A percentile compares a stretch with the other conserved stretches of the same genome.
These are phyloP conservation scores for Dermolepida albohirtum DNA, from an alignment of 2,888 invertebrate genomes.

Conservation along the genomic window DNA sequence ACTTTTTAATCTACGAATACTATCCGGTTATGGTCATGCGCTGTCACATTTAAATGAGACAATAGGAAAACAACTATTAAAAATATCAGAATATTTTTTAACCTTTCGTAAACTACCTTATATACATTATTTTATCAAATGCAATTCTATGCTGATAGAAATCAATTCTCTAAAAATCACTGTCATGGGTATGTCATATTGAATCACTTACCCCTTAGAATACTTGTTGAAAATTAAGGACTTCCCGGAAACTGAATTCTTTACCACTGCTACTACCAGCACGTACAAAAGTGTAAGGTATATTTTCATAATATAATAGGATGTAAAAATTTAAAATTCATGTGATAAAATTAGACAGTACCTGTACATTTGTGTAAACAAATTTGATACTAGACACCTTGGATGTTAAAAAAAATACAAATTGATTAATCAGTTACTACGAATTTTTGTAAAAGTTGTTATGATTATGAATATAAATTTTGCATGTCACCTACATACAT, in stretches of 20 bases:
- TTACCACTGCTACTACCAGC: conserved; percentile 21
- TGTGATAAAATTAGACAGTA: conserved; percentile 40
- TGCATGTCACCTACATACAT: too few species aligned
- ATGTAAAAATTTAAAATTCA: conserved; percentile 41
- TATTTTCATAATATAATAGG: conserved; percentile 38
- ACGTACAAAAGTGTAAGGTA: conserved; percentile 33
- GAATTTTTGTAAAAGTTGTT: too few species aligned
- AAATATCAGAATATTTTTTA: too few species aligned
- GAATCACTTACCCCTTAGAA: conserved; percentile 37
- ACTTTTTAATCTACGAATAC: too few species aligned
- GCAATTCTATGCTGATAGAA: background rate
- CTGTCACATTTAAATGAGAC: too few species aligned
- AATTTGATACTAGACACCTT: conserved; percentile 43
- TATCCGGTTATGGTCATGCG: too few species aligned
- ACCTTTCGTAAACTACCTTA: too few species aligned
- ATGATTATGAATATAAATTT: too few species aligned
- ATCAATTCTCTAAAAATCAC: background rate
- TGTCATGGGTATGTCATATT: conserved; percentile 23
- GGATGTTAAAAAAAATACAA: conserved; percentile 3
- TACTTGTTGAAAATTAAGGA: conserved; percentile 41
- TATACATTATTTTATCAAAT: background rate
- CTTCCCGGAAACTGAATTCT: conserved; percentile 33
- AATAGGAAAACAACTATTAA: too few species aligned
- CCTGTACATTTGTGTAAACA: conserved; percentile 44
- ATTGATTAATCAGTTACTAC: too few species aligned